Percentiles rank a stretch among this genome's conserved stretches.
These are phyloP conservation scores for Thymelicus acteon DNA, from an alignment of 2,888 invertebrate species.

Conservation along the genomic window DNA sequence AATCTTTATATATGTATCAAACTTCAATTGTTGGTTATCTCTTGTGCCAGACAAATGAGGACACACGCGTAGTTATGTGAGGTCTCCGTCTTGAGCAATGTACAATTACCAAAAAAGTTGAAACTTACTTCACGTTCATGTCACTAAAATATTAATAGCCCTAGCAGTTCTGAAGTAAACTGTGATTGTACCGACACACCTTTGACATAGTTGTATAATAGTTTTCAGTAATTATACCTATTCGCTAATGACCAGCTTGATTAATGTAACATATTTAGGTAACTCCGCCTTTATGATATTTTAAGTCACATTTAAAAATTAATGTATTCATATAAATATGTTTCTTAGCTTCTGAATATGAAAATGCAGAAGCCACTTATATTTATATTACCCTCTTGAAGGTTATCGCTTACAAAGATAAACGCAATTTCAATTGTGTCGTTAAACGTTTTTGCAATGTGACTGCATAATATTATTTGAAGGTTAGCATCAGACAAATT, in stretches of 20 bases:
- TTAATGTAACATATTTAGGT: constrained; percentile 26
- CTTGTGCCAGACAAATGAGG: too few relatives aligned
- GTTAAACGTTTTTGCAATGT: constrained; percentile 8
- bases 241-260: constrained; percentile 25
- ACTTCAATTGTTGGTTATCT: too few relatives aligned
- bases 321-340: constrained; percentile 8
- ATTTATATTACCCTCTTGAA: constrained; percentile 9
- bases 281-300: constrained; percentile 11
- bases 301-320: constrained; percentile 13
- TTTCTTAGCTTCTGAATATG: constrained; percentile 11
- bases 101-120: too few relatives aligned
- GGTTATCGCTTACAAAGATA: constrained; percentile 11
- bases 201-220: constrained; percentile 16
- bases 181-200: constrained; percentile 16
- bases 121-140: neutral
- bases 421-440: constrained; percentile 12
- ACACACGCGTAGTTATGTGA: too few relatives aligned
- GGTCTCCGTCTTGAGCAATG: too few relatives aligned
- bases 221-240: constrained; percentile 15
- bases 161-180: neutral
- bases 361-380: neutral
- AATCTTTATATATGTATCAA: too few relatives aligned
- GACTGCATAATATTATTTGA: neutral
- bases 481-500: neutral
- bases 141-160: neutral